Percentiles rank a stretch among this genome's conserved stretches.
Evolutionary conservation across 2,113 vertebrate species (phyloP).

Genomic region (Vombatus ursinus): DNA sequence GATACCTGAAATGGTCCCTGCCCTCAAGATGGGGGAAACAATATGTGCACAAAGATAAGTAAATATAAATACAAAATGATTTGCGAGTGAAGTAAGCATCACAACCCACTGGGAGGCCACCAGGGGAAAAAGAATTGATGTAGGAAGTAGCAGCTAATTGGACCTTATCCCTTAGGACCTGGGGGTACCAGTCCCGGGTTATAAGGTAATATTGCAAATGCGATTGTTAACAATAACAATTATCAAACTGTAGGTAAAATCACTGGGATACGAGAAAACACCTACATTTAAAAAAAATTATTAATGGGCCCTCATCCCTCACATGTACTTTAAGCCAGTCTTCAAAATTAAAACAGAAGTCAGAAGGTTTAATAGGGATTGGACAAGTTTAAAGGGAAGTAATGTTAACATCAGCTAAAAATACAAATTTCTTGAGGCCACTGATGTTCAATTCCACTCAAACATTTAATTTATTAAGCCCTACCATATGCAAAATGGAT

Average conservation of each 20-base stretch:
- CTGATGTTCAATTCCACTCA: background rate
- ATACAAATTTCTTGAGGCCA: slow-evolving; percentile 52
- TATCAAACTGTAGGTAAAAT: slow-evolving; percentile 16
- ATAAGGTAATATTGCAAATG: background rate
- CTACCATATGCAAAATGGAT: background rate
- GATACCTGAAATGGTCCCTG: background rate
- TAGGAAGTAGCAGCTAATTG: background rate
- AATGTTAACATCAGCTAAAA: slow-evolving; percentile 54
- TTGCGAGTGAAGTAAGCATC: background rate
- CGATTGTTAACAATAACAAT: slow-evolving; percentile 41
- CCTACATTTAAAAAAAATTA: background rate
- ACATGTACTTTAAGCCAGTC: slow-evolving; percentile 48
- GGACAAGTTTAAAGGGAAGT: slow-evolving; percentile 51
- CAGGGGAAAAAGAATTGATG: background rate
- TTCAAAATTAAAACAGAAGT: slow-evolving; percentile 47
- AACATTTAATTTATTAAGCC: background rate
- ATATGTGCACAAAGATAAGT: background rate
- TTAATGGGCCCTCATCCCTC: background rate
- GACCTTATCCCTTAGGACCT: background rate
- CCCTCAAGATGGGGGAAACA: background rate
- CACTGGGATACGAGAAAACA: background rate
- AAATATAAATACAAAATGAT: background rate
- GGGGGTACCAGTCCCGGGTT: background rate
- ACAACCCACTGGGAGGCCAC: background rate
- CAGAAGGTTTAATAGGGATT: slow-evolving; percentile 46